Evolutionary conservation across 2,888 invertebrate species (phyloP), one percentile per base, ranked within the genome.

Genomic region (Nowickia ferox): DNA sequence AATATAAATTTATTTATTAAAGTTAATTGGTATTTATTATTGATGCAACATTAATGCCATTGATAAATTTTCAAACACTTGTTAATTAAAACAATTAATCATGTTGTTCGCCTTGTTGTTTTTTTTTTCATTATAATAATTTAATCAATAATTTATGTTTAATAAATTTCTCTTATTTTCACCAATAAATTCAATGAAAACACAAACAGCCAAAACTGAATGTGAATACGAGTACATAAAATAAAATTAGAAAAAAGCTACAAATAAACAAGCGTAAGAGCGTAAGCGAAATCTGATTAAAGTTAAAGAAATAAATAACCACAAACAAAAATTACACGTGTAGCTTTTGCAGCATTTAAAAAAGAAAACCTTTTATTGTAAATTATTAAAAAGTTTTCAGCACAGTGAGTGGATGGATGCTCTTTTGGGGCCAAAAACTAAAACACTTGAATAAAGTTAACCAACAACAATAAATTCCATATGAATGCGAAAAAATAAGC

Each of bases 251-350:
- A 55, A 55, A 55, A 22, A 53, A 51, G 30, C 15, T 57, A 9
- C 15, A 15, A 15, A 15, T 5, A 30, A 57, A 57, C 17, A 71
- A 55, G 6, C n/a, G 42, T 22, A 40, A 57, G 11, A 22, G 46
- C 10, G 1, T 51, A 66, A 44, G 38, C 13, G 9, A 68, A 68
- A 78, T 69, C 69, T 55, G 40, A 69, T 53, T 63, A 61, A 63
- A 46, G 17, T 22, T 30, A 44, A 19, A 46, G 8, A 63, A 71
- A 30, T 53, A 30, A 30, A 30, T 6, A 30, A 30, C 30, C 30
- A 57, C 44, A 19, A 19, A 68, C 38, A 44, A 40, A 65, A 71
- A 57, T 72, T 72, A 83, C 83, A 83, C 77, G 77, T 83, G 83
- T 66, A 65, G 65, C 48, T 65, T 65, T n/a, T 46, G 57, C 19